Evolutionary conservation across 2,797 vertebrate species (phyloP).

Genomic region (Podarcis lilfordi): DNA sequence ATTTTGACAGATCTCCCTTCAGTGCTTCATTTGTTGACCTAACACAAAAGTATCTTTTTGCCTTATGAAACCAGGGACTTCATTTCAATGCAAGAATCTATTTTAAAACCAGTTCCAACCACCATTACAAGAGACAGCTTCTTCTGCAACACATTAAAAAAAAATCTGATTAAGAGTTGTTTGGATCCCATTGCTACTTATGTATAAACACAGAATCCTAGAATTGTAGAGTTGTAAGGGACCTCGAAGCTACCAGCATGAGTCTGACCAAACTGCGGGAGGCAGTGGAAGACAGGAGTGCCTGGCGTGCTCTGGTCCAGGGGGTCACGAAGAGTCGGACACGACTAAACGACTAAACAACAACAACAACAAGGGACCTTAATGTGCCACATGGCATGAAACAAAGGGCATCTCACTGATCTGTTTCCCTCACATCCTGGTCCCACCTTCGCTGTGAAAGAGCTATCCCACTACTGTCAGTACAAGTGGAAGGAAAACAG

Average conservation of each 20-base stretch:
- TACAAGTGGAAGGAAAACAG: neutral
- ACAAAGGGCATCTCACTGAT: neutral
- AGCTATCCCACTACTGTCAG: neutral
- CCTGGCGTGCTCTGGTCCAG: too few relatives aligned
- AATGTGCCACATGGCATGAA: neutral
- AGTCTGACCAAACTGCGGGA: too few relatives aligned
- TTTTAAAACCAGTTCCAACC: constrained; percentile 19
- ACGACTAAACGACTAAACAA: too few relatives aligned
- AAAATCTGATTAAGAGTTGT: neutral
- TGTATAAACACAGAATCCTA: neutral
- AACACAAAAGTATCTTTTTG: constrained; percentile 29
- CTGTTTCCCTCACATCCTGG: neutral
- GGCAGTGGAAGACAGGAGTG: too few relatives aligned
- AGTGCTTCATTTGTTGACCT: constrained; percentile 32
- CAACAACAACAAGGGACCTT: neutral
- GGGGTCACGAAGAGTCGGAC: too few relatives aligned
- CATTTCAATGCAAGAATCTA: constrained; percentile 25
- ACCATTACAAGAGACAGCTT: neutral
- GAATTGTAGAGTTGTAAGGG: neutral
- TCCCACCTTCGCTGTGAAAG: neutral
- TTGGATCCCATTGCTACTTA: neutral
- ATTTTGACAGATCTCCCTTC: constrained; percentile 41
- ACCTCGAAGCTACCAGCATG: too few relatives aligned
- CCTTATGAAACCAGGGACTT: constrained; percentile 19
- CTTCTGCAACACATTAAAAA: neutral